Evolutionary conservation across 30 jellyfish, hydroid and myxozoan genomes (phyloP).

Genomic region (Nemopilema nomurai): DNA sequence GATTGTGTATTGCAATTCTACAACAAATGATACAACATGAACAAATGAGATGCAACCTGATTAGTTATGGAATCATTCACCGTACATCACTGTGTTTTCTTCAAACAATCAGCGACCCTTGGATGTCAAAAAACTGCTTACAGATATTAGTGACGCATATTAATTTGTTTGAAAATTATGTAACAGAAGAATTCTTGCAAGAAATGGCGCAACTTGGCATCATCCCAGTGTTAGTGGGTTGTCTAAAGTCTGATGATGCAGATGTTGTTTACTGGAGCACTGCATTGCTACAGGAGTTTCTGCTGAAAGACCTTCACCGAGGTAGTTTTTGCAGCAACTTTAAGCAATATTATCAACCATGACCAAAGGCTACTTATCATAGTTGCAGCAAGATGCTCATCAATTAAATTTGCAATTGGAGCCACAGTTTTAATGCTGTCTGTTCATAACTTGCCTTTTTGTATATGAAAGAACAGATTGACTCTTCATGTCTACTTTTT

Average conservation of each 20-base stretch:
- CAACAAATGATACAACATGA: constrained; percentile 78
- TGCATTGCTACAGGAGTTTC: constrained; percentile 78
- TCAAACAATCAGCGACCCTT: constrained; percentile 68
- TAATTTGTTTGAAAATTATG: constrained; percentile 64
- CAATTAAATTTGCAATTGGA: too few species aligned
- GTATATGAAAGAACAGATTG: too few species aligned
- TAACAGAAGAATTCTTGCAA: constrained; percentile 75
- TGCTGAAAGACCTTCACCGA: constrained; percentile 61
- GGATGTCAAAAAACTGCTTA: constrained; percentile 77
- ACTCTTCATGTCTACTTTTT: too few species aligned
- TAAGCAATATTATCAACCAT: background rate
- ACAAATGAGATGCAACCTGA: constrained; percentile 54
- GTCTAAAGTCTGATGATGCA: constrained; percentile 82
- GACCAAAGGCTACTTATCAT: background rate
- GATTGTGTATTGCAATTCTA: constrained; percentile 61
- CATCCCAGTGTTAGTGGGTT: constrained; percentile 78
- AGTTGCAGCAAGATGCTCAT: too few species aligned
- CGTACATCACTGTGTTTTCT: constrained; percentile 64
- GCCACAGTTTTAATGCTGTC: too few species aligned
- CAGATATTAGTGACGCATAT: constrained; percentile 82
- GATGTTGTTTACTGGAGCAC: constrained; percentile 84
- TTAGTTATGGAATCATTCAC: constrained; percentile 73
- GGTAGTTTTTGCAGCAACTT: background rate
- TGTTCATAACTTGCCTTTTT: too few species aligned
- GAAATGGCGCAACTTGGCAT: constrained; percentile 88